phyloP scores from a whole-genome alignment of 2,888 invertebrate species.

The Amphipyra berbera region DNA sequence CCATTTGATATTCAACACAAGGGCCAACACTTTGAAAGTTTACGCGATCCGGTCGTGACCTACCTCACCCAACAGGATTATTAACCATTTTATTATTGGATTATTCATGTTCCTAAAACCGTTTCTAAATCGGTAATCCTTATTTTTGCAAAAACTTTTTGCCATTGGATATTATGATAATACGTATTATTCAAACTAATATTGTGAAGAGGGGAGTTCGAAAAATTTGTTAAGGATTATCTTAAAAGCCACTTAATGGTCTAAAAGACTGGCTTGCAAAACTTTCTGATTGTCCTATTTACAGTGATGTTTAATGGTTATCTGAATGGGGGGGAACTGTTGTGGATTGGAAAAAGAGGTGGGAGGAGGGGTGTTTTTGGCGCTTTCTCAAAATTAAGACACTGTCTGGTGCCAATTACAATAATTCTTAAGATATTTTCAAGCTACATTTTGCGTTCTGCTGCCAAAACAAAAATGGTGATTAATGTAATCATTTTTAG shows the following conservation, averaged over 20 bases:
- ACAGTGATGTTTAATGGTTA: slow-evolving; percentile 32
- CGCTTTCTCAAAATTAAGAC: neutral
- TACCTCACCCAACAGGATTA: slow-evolving; percentile 47
- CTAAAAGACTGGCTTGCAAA: slow-evolving; percentile 35
- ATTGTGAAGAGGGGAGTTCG: slow-evolving; percentile 55
- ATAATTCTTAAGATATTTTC: slow-evolving; percentile 12
- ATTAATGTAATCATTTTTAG: too few relatives aligned
- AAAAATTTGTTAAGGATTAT: slow-evolving; percentile 61
- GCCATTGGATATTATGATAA: slow-evolving; percentile 55
- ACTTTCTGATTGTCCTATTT: slow-evolving; percentile 51
- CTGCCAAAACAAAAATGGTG: slow-evolving; percentile 9
- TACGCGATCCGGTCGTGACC: slow-evolving; percentile 39
- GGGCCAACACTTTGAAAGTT: slow-evolving; percentile 40
- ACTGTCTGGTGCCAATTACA: neutral
- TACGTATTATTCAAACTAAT: slow-evolving; percentile 53
- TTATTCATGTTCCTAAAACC: slow-evolving; percentile 36
- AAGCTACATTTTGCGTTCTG: neutral
- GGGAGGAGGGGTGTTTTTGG: neutral
- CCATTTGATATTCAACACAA: slow-evolving; percentile 43
- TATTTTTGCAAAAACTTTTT: slow-evolving; percentile 46
- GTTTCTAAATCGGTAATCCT: slow-evolving; percentile 40
- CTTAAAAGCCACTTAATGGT: slow-evolving; percentile 58
- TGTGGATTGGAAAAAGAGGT: slow-evolving; percentile 14
- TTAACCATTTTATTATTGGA: slow-evolving; percentile 42
- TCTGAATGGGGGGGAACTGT: slow-evolving; percentile 9